Evolutionary conservation across 2,113 vertebrate species (phyloP), one percentile per base, ranked within the genome.

Genomic region (Periophthalmodon schlosseri): DNA sequence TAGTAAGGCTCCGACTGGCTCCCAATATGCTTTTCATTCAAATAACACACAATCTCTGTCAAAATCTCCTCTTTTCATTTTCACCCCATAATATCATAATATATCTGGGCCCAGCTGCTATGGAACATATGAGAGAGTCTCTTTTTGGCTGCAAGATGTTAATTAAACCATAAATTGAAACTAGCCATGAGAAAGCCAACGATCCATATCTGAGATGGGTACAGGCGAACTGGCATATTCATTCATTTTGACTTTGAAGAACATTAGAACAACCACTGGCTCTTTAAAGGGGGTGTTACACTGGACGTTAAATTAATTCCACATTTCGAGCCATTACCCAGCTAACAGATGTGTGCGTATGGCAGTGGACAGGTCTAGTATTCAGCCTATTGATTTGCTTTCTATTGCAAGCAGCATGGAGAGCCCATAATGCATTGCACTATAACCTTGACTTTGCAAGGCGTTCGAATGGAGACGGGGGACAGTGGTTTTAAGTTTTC

Each of bases 81-180:
- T 63, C 57, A 76, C 7, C 76, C 39, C 54, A 57, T 44, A 1
- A 58, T 56, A 74, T 76, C 46, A 36, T 64, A 64, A 75, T 71
- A 79, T 47, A 79, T 72, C 75, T 70, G 15, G 0, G 50, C 44
- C 74, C 64, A 84, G 76, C 68, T 21, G 68, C 68, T 46, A 34
- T 68, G 74, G 28, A 75, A 69, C 71, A 72, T 39, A 46, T 44
- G 52, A 34, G 20, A 56, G 64, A 68, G 33, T 47, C 36, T 81
- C 67, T 84, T 82, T 84, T 82, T 75, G 74, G 50, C 72, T 69
- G 39, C 70, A 13, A 84, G 82, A 64, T 83, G 72, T 82, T 84
- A 90, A 92, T 91, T 82, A 82, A 89, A 85, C 69, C 70, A 88
- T 87, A 84, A 88, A 89, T 87, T 83, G 47, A 87, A 80, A 75